Conservation (phyloP, 1,140 invertebrate genomes). For the Drosophila chauvacae region DNA sequence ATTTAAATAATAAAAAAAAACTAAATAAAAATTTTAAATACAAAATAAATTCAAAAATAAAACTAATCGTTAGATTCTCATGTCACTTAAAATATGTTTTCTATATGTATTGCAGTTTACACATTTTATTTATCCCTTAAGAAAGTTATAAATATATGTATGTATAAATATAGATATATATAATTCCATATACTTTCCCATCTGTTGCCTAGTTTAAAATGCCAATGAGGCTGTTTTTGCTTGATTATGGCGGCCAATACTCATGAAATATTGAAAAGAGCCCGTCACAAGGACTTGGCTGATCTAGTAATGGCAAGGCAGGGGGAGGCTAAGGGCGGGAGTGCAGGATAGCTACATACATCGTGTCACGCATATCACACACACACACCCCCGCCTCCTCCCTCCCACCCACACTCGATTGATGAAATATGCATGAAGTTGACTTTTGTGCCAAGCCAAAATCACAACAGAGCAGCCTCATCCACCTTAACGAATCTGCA, state of each 20-base stretch:
- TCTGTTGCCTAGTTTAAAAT: conserved; percentile 64
- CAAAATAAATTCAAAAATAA: background rate
- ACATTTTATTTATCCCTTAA: background rate
- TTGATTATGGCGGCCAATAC: conserved; percentile 76
- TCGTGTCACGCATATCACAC: conserved; percentile 43
- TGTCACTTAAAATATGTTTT: background rate
- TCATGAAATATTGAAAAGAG: conserved; percentile 78
- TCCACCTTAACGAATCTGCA: conserved; percentile 45
- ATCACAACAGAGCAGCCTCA: conserved; percentile 67
- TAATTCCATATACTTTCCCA: background rate
- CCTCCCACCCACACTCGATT: conserved; percentile 21
- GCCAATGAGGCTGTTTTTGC: conserved; percentile 49
- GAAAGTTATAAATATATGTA: too few relatives aligned
- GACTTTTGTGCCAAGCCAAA: conserved; percentile 76
- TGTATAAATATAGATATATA: background rate
- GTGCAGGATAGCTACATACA: conserved; percentile 15
- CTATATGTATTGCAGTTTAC: background rate
- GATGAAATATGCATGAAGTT: conserved; percentile 82
- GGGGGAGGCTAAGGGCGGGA: background rate
- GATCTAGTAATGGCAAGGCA: conserved; percentile 29
- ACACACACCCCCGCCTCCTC: background rate
- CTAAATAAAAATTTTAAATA: background rate
- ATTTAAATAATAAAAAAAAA: background rate
- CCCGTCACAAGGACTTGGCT: conserved; percentile 52
- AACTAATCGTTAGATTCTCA: background rate